phyloP scores from a whole-genome alignment of 2,888 invertebrate genomes.

The Tetranychus piercei region DNA sequence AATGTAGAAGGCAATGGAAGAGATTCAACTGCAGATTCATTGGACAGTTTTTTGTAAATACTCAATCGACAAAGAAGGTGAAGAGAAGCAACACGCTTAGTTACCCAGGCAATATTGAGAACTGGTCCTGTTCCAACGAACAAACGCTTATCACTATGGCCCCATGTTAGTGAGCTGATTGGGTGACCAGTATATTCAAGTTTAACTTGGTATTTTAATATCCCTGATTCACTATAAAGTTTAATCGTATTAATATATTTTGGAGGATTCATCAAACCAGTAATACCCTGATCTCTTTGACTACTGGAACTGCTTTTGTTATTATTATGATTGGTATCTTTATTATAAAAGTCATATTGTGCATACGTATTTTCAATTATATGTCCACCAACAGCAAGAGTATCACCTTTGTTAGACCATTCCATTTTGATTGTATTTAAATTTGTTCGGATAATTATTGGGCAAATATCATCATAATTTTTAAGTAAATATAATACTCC shows the following conservation, averaged over 20 bases:
- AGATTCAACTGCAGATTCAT: conserved; percentile 52
- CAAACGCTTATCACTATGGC: conserved; percentile 83
- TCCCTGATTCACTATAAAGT: conserved; percentile 72
- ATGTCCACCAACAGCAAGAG: conserved; percentile 69
- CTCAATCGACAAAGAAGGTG: conserved; percentile 65
- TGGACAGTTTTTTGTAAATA: conserved; percentile 33
- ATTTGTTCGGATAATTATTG: conserved; percentile 61
- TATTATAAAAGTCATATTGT: not conserved
- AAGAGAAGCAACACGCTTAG: conserved; percentile 67
- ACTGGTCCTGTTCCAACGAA: conserved; percentile 81
- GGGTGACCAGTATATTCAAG: conserved; percentile 42
- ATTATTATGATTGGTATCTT: conserved; percentile 5
- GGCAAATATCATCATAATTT: conserved; percentile 82
- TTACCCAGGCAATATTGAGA: conserved; percentile 75
- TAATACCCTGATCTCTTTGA: not conserved
- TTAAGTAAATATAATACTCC: conserved; percentile 74
- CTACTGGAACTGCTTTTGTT: conserved; percentile 11
- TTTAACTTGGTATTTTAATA: conserved; percentile 43
- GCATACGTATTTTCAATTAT: not conserved
- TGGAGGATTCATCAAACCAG: not conserved
- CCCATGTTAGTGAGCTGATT: conserved; percentile 90
- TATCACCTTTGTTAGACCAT: conserved; percentile 85
- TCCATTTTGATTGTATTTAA: conserved; percentile 49
- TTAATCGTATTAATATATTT: conserved; percentile 39
- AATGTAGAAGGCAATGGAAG: conserved; percentile 73